Evolutionary conservation across 1,140 invertebrate species (phyloP), one percentile per base, ranked within the genome.

Genomic region (Charaxes varanes): DNA sequence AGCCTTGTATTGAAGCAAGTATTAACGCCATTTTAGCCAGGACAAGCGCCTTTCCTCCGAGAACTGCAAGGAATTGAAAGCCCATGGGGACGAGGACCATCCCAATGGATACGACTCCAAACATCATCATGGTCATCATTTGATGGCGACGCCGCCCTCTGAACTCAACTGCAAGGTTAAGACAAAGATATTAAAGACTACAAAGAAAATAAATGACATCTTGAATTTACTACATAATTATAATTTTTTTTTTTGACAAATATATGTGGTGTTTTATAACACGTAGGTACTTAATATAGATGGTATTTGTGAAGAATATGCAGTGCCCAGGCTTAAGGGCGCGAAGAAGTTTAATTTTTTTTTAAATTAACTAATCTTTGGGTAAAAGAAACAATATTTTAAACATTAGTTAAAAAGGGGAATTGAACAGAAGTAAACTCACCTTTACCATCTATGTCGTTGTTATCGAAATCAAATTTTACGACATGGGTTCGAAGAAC

Each of bases 11-110:
- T 0, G 90, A 91, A 5, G 91, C 90, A 1, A 93, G 62, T n/a
- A 93, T 86, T 1, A 93, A 66, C 0, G 92, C 91, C 86, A 93
- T 88, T 77, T 93, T 93, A 0, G 91, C 90, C 22, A 93, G 62
- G 0, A 93, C 55, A 0, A 93, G 57, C 0, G 92, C 91, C 76
- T 93, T 93, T 13, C 91, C 92, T 6, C 91, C 91, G 0, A 93
- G 76, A 0, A 93, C 90, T 0, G 91, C 90, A 0, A 93, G 77
- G 60, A 92, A 91, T 57, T 93, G 91, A 43, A 93, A 93, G 16
- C 91, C 91, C 88, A 93, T 89, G 1, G 91, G 91, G 5, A 92
- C 84, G 0, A 92, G 58, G 1, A 93, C 88, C 52, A 90, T 88
- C 1, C 90, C 90, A 59, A 92, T 87, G 6, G 91, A 85, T 1